Conservation (phyloP, 2,113 vertebrate genomes). For the Cnemophilus loriae region DNA sequence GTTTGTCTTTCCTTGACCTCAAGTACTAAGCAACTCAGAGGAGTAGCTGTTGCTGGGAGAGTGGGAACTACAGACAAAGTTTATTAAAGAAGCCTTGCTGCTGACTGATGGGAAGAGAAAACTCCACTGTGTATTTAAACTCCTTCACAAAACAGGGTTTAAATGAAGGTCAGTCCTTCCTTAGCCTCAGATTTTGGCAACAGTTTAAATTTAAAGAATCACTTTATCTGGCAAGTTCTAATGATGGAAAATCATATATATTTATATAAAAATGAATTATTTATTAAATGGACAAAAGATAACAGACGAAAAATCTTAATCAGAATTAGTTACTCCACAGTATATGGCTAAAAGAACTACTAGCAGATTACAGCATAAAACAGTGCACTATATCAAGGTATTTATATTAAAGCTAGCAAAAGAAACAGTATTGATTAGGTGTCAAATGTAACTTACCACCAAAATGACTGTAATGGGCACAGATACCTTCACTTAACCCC, state of each 20-base stretch:
- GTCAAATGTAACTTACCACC: background rate
- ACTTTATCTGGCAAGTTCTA: background rate
- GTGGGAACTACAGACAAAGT: background rate
- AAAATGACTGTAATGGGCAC: background rate
- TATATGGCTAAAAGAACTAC: background rate
- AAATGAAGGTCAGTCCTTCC: background rate
- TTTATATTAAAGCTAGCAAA: background rate
- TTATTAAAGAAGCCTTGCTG: background rate
- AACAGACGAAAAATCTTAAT: background rate
- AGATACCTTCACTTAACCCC: background rate
- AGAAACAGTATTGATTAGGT: background rate
- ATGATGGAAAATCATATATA: background rate
- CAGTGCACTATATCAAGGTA: background rate
- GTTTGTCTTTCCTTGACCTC: background rate
- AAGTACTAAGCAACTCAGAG: background rate
- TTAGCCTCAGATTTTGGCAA: background rate
- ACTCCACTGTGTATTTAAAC: background rate
- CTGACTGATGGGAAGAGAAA: background rate
- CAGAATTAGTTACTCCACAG: background rate
- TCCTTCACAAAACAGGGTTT: background rate
- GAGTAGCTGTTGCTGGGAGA: background rate
- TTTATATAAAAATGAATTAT: background rate
- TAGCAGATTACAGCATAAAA: background rate
- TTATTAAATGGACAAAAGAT: background rate
- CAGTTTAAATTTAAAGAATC: background rate